A percentile compares a stretch with the other conserved stretches of the same genome.
Conservation (phyloP, 2,113 vertebrate species). For the Saguinus imperator region DNA sequence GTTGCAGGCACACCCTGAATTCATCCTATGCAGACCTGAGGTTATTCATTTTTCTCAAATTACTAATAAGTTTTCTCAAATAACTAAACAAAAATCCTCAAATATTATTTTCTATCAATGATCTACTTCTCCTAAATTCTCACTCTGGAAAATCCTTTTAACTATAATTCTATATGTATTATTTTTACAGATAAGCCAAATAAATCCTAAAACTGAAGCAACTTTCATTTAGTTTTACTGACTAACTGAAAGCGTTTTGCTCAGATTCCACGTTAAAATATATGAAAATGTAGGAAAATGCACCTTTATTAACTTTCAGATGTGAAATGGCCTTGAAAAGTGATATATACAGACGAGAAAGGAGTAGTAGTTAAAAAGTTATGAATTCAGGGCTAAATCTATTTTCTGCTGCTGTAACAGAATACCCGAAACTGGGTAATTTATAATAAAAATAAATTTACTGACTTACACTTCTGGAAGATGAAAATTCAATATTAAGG, state of each 20-base stretch:
- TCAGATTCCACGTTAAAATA: neutral
- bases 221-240: neutral
- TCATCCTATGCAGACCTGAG: neutral
- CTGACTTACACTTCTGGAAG: neutral
- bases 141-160: neutral
- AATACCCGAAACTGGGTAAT: neutral
- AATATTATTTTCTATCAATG: neutral
- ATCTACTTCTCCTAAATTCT: neutral
- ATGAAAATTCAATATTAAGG: neutral
- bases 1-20: neutral
- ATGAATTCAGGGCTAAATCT: neutral
- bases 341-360: neutral
- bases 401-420: neutral
- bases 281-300: neutral
- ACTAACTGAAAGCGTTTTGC: neutral
- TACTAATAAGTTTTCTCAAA: too few species aligned
- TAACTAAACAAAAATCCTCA: neutral
- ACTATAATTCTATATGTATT: neutral
- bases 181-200: neutral
- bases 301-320: neutral
- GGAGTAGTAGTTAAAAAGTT: too few species aligned
- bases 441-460: neutral
- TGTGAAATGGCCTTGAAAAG: neutral
- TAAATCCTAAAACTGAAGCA: neutral
- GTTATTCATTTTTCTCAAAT: neutral